Evolutionary conservation across 2,888 invertebrate species (phyloP).

Genomic region (Eristalis intricaria): DNA sequence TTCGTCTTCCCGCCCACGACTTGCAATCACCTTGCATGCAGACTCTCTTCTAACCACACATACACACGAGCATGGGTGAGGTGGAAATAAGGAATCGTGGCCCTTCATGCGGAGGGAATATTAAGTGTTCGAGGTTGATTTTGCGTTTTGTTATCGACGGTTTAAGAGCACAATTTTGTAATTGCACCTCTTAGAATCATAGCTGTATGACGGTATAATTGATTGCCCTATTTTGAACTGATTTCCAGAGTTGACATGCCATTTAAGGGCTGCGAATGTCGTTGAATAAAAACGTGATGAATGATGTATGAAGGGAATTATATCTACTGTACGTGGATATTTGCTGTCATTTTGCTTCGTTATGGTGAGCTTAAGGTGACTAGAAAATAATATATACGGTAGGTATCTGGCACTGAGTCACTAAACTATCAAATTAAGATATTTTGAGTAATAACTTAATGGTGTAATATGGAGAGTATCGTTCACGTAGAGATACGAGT

Average conservation of each 20-base stretch:
- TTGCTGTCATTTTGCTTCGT: background rate
- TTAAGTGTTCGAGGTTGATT: conserved; percentile 66
- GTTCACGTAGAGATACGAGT: too few species aligned
- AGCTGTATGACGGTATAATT: conserved; percentile 67
- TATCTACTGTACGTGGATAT: background rate
- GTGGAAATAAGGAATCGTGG: conserved; percentile 20
- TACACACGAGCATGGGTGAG: background rate
- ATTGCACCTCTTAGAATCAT: conserved; percentile 70
- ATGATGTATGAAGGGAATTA: background rate
- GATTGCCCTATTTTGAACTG: conserved; percentile 71
- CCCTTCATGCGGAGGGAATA: conserved; percentile 56
- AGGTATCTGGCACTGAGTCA: too few species aligned
- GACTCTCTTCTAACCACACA: background rate
- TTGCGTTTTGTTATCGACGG: conserved; percentile 69
- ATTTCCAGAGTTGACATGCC: conserved; percentile 69
- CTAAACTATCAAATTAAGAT: too few species aligned
- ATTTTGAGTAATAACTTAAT: too few species aligned
- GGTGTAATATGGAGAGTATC: too few species aligned
- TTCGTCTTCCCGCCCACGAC: background rate
- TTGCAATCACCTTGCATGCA: background rate
- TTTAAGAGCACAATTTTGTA: conserved; percentile 71
- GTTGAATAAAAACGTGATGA: background rate
- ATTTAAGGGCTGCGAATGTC: conserved; percentile 46
- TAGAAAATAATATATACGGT: too few species aligned
- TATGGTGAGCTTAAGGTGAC: too few species aligned